phyloP scores from a whole-genome alignment of 2,797 vertebrate genomes.

The Peromyscus attwateri region DNA sequence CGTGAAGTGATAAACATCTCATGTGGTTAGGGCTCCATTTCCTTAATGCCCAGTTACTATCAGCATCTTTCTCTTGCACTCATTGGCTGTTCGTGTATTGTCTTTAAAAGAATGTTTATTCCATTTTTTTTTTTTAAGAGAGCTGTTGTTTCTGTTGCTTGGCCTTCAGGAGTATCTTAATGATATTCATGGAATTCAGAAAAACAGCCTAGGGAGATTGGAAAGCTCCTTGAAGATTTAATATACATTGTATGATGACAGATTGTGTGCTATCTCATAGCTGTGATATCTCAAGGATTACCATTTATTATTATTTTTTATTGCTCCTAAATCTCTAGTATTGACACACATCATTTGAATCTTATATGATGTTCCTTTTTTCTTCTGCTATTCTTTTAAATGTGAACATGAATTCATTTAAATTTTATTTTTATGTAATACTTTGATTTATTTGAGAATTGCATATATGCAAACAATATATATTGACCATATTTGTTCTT shows the following conservation, averaged over 20 bases:
- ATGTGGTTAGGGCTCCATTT: neutral
- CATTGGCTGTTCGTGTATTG: neutral
- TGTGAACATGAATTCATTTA: neutral
- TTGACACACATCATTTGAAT: neutral
- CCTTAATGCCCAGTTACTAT: neutral
- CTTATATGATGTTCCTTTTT: neutral
- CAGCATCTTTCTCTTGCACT: neutral
- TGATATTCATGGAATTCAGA: neutral
- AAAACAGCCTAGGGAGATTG: slow-evolving; percentile 41
- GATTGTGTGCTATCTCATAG: neutral
- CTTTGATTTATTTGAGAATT: neutral
- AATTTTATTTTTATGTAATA: neutral
- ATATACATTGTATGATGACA: neutral
- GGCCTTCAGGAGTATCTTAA: neutral
- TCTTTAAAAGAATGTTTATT: neutral
- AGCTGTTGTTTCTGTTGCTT: neutral
- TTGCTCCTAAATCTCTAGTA: slow-evolving; percentile 30
- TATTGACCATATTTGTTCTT: neutral
- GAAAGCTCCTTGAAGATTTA: slow-evolving; percentile 24
- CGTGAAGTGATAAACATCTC: neutral
- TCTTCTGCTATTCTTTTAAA: neutral
- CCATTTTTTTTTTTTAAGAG: neutral
- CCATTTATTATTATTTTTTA: neutral
- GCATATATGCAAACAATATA: neutral
- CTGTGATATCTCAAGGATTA: neutral